Percentiles rank a stretch among this genome's conserved stretches.
phyloP scores from a whole-genome alignment of 2,113 vertebrate genomes.

The Megaleporinus macrocephalus region DNA sequence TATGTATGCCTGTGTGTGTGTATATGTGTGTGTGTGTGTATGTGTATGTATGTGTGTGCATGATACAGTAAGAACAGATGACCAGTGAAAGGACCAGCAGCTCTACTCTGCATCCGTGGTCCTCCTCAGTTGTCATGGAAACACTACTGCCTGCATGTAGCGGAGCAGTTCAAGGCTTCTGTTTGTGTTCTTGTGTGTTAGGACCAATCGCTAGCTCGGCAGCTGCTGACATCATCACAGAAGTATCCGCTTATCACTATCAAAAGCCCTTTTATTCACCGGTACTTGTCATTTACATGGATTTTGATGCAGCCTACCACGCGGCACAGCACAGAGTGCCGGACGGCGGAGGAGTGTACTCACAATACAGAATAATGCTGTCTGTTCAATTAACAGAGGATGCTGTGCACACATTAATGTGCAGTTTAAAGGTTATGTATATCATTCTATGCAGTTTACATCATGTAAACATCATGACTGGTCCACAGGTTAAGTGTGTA shows the following conservation, averaged over 20 bases:
- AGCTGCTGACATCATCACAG: slow-evolving; percentile 25
- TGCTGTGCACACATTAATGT: background rate
- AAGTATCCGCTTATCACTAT: slow-evolving; percentile 24
- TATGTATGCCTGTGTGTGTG: background rate
- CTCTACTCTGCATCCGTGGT: slow-evolving; percentile 41
- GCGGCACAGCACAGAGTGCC: background rate
- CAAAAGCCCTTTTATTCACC: slow-evolving; percentile 14
- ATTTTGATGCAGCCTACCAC: background rate
- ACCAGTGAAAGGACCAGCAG: slow-evolving; percentile 49
- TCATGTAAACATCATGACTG: background rate
- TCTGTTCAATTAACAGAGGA: background rate
- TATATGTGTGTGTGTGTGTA: background rate
- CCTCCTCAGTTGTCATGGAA: slow-evolving; percentile 58
- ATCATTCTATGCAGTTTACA: background rate
- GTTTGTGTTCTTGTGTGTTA: slow-evolving; percentile 48
- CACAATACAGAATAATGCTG: background rate
- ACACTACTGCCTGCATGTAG: slow-evolving; percentile 51
- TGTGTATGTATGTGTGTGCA: slow-evolving; percentile 16
- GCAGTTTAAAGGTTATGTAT: background rate
- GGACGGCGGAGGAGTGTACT: background rate
- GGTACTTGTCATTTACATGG: slow-evolving; percentile 20
- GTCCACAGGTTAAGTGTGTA: background rate
- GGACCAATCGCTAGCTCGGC: slow-evolving; percentile 46
- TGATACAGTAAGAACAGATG: slow-evolving; percentile 56
- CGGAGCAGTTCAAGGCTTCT: slow-evolving; percentile 48